phyloP scores from a whole-genome alignment of 2,797 vertebrate species.

The Parauchenoglanis ngamensis region DNA sequence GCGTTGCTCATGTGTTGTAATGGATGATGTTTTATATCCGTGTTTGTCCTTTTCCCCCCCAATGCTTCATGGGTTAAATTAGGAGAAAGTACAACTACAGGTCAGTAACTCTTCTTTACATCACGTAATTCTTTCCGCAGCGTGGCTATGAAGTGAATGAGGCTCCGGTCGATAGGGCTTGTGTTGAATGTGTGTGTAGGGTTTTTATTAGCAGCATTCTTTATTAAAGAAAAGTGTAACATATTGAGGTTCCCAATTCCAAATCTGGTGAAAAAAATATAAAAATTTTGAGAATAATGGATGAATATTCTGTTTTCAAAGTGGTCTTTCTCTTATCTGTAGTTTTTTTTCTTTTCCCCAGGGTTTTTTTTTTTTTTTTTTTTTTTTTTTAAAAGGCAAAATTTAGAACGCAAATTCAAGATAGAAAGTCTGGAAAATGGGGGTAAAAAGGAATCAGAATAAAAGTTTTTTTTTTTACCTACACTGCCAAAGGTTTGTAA shows the following conservation, averaged over 20 bases:
- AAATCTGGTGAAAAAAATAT: background rate
- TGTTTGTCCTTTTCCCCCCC: constrained; percentile 56
- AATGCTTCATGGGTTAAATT: constrained; percentile 83
- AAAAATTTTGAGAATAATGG: background rate
- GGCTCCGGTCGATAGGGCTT: too few relatives aligned
- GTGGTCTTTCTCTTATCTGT: background rate
- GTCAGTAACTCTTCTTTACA: constrained; percentile 77
- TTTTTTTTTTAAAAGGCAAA: background rate
- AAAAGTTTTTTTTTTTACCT: background rate
- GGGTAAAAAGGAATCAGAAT: too few relatives aligned
- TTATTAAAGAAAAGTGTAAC: background rate
- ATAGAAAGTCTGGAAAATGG: background rate
- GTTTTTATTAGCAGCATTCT: background rate
- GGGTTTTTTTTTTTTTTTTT: background rate
- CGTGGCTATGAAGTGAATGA: background rate
- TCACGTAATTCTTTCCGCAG: background rate
- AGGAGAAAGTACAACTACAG: constrained; percentile 98
- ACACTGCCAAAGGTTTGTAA: background rate
- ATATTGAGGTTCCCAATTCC: background rate
- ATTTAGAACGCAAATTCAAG: background rate
- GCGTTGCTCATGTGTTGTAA: background rate
- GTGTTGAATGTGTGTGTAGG: background rate
- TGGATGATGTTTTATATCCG: constrained; percentile 15
- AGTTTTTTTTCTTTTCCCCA: background rate
- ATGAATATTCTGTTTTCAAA: background rate